phyloP scores from a whole-genome alignment of 2,888 invertebrate species.

The Drosophila birchii region DNA sequence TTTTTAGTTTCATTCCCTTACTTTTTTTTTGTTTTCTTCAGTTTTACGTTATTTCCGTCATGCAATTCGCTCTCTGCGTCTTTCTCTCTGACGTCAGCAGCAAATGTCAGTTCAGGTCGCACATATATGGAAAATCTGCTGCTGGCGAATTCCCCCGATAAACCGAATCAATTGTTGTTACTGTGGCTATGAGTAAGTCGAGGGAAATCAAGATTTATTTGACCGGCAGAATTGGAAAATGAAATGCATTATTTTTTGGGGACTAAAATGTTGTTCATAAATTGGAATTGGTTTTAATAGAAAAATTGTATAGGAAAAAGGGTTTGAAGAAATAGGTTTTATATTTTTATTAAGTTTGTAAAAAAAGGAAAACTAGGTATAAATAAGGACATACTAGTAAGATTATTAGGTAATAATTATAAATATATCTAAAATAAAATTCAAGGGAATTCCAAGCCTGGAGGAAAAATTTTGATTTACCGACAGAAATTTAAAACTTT shows the following conservation, averaged over 20 bases:
- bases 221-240: slow-evolving; percentile 1
- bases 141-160: slow-evolving; percentile 21
- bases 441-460: background rate
- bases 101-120: slow-evolving; percentile 29
- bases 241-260: background rate
- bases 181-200: slow-evolving; percentile 8
- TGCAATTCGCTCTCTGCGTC: slow-evolving; percentile 61
- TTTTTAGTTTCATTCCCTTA: slow-evolving; percentile 24
- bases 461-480: slow-evolving; percentile 25
- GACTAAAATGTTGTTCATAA: background rate
- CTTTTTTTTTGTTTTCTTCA: slow-evolving; percentile 10
- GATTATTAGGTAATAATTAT: no score
- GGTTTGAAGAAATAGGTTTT: no score
- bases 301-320: background rate
- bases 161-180: background rate
- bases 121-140: slow-evolving; percentile 27
- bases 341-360: background rate
- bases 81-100: slow-evolving; percentile 44
- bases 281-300: background rate
- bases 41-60: slow-evolving; percentile 49
- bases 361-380: no score
- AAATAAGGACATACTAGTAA: background rate
- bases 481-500: slow-evolving; percentile 28
- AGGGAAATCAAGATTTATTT: slow-evolving; percentile 14
- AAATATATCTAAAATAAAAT: background rate